These are phyloP conservation scores for Oryctes rhinoceros DNA, from an alignment of 1,140 invertebrate genomes.

Conservation along the genomic window DNA sequence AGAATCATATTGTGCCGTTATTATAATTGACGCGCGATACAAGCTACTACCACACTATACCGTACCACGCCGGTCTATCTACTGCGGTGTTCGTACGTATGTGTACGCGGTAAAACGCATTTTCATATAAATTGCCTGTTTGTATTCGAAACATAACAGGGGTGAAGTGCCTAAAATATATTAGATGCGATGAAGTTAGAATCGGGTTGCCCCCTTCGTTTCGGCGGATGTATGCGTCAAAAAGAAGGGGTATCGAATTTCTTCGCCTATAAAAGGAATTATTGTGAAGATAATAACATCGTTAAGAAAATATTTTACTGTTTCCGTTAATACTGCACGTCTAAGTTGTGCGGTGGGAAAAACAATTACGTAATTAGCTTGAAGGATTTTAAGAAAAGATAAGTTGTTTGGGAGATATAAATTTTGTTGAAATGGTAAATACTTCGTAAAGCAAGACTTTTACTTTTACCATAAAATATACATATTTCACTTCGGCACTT, in stretches of 20 bases:
- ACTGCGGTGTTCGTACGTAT: neutral
- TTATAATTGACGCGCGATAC: conserved; percentile 24
- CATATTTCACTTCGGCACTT: neutral
- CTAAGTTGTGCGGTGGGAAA: neutral
- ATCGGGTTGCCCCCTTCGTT: neutral
- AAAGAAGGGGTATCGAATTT: conserved; percentile 6
- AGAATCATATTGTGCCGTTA: conserved; percentile 18
- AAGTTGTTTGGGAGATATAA: neutral
- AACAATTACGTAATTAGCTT: neutral
- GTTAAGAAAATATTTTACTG: neutral
- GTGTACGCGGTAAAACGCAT: neutral
- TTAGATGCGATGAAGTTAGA: neutral
- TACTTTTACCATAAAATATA: neutral
- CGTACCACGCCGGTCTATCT: neutral
- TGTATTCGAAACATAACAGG: conserved; percentile 23
- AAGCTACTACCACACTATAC: neutral
- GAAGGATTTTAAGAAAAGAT: neutral
- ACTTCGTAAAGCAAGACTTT: too few species aligned
- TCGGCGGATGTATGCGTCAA: neutral
- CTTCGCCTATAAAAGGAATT: neutral
- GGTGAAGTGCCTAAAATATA: conserved; percentile 1
- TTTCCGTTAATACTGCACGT: neutral
- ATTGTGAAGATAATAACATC: neutral
- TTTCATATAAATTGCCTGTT: conserved; percentile 35
- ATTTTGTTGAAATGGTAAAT: neutral